Conservation (phyloP, 1,140 invertebrate genomes). For the Lutraria rhynchaena region DNA sequence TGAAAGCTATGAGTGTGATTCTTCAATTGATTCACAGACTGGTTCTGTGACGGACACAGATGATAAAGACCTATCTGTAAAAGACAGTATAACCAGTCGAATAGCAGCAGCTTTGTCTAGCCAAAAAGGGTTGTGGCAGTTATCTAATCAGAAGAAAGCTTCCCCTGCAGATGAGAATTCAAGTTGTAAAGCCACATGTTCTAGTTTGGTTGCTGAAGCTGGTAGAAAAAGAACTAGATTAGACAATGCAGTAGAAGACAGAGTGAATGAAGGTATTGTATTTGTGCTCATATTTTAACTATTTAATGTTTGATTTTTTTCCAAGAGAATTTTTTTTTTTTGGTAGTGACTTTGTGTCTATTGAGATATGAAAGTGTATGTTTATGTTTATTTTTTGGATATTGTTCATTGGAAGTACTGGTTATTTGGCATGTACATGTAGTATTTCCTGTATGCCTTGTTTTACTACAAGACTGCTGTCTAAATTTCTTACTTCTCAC, state of each 20-base stretch:
- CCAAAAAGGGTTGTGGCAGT: constrained; percentile 49
- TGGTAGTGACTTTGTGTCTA: too few relatives aligned
- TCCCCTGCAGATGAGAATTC: neutral
- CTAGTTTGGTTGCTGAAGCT: neutral
- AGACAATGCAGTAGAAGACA: too few relatives aligned
- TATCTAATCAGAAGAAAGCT: constrained; percentile 39
- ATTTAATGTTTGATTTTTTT: too few relatives aligned
- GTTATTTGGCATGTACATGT: too few relatives aligned
- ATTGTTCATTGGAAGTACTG: too few relatives aligned
- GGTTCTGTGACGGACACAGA: neutral
- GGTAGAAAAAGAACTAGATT: neutral
- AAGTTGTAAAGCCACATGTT: neutral
- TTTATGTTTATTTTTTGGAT: too few relatives aligned
- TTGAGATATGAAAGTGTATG: too few relatives aligned
- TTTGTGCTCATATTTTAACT: too few relatives aligned
- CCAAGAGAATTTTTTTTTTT: too few relatives aligned
- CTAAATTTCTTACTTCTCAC: too few relatives aligned
- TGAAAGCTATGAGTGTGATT: constrained; percentile 43
- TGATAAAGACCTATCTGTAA: neutral
- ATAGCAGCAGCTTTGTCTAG: constrained; percentile 55
- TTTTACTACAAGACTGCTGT: too few relatives aligned
- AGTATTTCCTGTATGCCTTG: too few relatives aligned
- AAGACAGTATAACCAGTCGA: constrained; percentile 24
- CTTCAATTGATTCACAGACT: constrained; percentile 20
- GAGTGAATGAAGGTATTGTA: neutral